phyloP scores from a whole-genome alignment of 2,113 vertebrate genomes.

The Aptenodytes patagonicus region DNA sequence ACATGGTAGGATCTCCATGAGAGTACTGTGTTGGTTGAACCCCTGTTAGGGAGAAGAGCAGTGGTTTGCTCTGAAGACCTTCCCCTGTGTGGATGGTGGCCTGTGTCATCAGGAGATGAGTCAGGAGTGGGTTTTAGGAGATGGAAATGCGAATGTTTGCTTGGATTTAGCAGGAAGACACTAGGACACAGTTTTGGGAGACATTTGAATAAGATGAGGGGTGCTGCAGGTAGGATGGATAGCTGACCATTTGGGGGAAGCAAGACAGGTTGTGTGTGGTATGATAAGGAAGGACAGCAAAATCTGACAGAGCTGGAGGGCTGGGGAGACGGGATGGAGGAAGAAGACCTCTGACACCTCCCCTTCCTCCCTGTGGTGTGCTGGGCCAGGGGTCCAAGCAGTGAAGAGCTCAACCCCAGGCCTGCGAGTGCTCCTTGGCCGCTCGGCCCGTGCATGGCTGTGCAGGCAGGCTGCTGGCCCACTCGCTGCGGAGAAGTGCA shows the following conservation, averaged over 20 bases:
- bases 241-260: neutral
- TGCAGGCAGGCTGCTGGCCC: neutral
- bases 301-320: neutral
- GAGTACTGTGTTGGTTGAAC: neutral
- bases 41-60: neutral
- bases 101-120: neutral
- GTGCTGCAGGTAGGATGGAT: neutral
- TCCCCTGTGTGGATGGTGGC: no score
- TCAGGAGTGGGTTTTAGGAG: neutral
- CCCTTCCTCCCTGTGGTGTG: neutral
- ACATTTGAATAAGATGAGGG: neutral
- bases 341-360: neutral
- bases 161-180: neutral
- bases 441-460: neutral
- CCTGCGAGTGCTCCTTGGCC: neutral
- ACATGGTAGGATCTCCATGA: rapidly evolving
- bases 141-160: neutral
- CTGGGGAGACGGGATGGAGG: neutral
- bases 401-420: rapidly evolving
- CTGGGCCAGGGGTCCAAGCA: neutral
- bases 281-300: neutral
- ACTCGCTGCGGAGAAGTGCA: neutral
- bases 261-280: rapidly evolving
- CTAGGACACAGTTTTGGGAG: neutral
- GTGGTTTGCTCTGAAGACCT: neutral